Evolutionary conservation across 2,797 vertebrate species (phyloP), one percentile per base, ranked within the genome.

Genomic region (Lateolabrax maculatus): DNA sequence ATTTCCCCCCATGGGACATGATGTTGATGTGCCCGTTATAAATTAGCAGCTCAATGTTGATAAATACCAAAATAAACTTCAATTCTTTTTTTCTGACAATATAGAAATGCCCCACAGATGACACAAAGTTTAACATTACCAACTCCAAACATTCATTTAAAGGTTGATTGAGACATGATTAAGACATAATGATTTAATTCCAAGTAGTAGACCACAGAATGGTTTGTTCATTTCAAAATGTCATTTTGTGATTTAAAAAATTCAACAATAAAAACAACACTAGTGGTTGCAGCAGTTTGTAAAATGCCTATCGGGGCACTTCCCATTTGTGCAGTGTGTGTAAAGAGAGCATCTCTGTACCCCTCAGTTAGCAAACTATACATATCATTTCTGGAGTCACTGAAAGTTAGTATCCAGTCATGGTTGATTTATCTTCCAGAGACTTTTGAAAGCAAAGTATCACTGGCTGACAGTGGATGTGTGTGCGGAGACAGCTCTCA

Each of bases 261-360:
- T 16, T 84, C 61, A 84, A 87, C 68, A 80, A 80, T 87, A 90
- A 93, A 91, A 90, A 80, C 87, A 88, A 89, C 88, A 77, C 29
- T 29, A 46, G 44, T 6, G 51, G 81, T 85, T 87, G 89, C 87
- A 84, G 72, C 49, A 48, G 62, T 83, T 79, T 76, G 63, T 69
- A 87, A 86, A 90, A 89, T 75, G 77, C 71, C 58, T 73, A 11
- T 31, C 56, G 52, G 79, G 81, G 37, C 60, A 51, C n/a, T 66
- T 85, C 56, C 46, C 46, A 25, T 79, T 74, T 86, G 81, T 89
- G 83, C 83, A 82, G 66, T 57, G 18, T 56, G 58, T 58, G 3
- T 34, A 44, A 49, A 63, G 39, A 56, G 58, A 74, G 76, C 73
- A 71, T 36, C 61, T 76, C 37, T 71, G 29, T 66, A 34, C 58